Evolutionary conservation across 2,888 invertebrate species (phyloP).

Genomic region (Thera britannica): DNA sequence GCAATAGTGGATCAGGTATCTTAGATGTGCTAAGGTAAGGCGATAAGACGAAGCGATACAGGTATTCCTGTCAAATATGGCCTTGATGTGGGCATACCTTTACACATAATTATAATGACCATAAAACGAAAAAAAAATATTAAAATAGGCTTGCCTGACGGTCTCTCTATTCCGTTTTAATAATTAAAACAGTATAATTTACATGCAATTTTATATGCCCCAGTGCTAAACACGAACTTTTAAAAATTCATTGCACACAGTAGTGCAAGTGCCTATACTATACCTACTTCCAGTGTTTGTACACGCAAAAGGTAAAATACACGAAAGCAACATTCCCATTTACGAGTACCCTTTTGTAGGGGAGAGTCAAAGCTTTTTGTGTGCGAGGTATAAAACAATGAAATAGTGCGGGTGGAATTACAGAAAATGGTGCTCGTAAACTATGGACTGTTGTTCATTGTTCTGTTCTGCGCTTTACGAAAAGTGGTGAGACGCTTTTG

Average conservation of each 20-base stretch:
- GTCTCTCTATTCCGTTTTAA: no score
- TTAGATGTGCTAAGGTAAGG: no score
- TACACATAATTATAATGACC: no score
- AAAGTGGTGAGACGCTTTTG: constrained; percentile 32
- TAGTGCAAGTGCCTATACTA: neutral
- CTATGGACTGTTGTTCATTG: constrained; percentile 26
- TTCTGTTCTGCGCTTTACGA: constrained; percentile 24
- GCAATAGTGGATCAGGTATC: no score
- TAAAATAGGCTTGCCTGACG: no score
- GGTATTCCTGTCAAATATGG: no score
- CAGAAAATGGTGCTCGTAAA: constrained; percentile 35
- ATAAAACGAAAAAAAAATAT: no score
- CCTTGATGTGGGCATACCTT: no score
- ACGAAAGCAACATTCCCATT: constrained; percentile 31
- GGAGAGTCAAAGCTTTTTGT: constrained; percentile 36
- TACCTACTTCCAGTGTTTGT: neutral
- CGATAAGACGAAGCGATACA: no score
- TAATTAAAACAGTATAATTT: no score
- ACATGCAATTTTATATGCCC: no score
- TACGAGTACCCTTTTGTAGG: constrained; percentile 29
- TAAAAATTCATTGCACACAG: neutral
- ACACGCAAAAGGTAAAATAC: constrained; percentile 37
- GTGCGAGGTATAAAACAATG: constrained; percentile 32
- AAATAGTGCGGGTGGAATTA: constrained; percentile 31
- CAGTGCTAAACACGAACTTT: no score